Percentiles rank a stretch among this genome's conserved stretches.
Evolutionary conservation across 2,113 vertebrate species (phyloP).

Genomic region (Pygoscelis antarcticus): DNA sequence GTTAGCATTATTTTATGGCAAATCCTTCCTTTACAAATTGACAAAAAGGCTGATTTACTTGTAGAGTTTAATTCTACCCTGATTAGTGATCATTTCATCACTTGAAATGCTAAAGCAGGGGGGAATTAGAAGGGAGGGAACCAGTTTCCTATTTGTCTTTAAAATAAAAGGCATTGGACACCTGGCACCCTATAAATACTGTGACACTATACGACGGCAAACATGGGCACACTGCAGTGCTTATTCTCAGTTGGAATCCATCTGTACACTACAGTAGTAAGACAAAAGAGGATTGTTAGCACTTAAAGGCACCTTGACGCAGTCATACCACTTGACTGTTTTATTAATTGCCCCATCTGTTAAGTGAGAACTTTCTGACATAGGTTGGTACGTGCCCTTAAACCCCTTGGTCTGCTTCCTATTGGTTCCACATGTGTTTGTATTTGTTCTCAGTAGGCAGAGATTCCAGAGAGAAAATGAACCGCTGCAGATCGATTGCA

Average conservation of each 20-base stretch:
- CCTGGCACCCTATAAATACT: constrained; percentile 73
- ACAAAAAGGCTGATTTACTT: constrained; percentile 45
- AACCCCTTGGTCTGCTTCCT: constrained; percentile 80
- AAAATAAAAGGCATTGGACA: constrained; percentile 71
- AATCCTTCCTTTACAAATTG: constrained; percentile 36
- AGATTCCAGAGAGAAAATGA: constrained; percentile 84
- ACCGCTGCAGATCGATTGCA: constrained; percentile 81
- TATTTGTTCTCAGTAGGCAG: constrained; percentile 82
- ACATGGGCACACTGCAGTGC: constrained; percentile 65
- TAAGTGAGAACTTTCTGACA: constrained; percentile 79
- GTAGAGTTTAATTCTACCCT: constrained; percentile 37
- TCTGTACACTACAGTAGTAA: constrained; percentile 70
- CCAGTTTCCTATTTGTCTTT: constrained; percentile 67
- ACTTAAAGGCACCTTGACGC: constrained; percentile 77
- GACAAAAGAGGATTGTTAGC: constrained; percentile 83
- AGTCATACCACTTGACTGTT: constrained; percentile 73
- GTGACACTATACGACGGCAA: constrained; percentile 46
- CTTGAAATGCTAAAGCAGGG: constrained; percentile 43
- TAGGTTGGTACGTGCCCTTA: constrained; percentile 75
- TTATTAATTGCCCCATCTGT: constrained; percentile 83
- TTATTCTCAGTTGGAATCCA: constrained; percentile 74
- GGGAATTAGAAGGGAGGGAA: constrained; percentile 20
- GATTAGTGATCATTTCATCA: constrained; percentile 55
- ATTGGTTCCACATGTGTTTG: constrained; percentile 88
- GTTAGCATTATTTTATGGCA: not conserved